These are phyloP conservation scores for Dromaius novaehollandiae DNA, from an alignment of 2,113 vertebrate genomes.

Conservation along the genomic window DNA sequence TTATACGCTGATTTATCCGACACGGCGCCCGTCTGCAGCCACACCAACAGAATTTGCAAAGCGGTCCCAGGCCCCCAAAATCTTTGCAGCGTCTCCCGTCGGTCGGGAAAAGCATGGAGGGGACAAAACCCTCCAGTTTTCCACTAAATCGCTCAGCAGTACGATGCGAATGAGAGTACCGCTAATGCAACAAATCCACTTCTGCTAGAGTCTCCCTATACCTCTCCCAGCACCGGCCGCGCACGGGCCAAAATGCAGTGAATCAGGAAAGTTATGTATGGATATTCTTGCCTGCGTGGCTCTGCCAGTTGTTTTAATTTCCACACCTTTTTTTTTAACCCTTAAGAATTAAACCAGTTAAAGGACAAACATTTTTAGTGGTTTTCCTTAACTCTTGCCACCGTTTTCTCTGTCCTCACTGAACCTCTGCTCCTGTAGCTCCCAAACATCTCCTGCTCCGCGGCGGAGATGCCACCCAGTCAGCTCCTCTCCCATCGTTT, in stretches of 20 bases:
- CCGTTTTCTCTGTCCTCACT: not conserved
- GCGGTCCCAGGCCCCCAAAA: not conserved
- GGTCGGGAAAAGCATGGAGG: not conserved
- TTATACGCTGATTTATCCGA: conserved; percentile 17
- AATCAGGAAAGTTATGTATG: not conserved
- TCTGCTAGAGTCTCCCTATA: accelerated
- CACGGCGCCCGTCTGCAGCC: not conserved
- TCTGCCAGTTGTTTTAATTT: not conserved
- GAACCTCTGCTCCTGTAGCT: not conserved
- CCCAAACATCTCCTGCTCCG: not conserved
- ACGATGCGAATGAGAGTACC: no score
- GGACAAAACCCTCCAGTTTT: not conserved
- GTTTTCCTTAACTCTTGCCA: conserved; percentile 18
- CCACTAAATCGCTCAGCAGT: not conserved
- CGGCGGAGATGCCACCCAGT: not conserved
- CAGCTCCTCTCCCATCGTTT: not conserved
- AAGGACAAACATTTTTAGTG: not conserved
- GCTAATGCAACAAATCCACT: not conserved
- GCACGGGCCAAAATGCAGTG: not conserved
- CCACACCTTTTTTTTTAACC: conserved; percentile 20
- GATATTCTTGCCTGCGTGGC: not conserved
- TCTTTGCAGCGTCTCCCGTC: not conserved
- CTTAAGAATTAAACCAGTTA: conserved; percentile 34
- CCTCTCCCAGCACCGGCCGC: no score
- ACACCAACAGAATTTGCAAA: not conserved